Conservation (phyloP, 1,140 invertebrate genomes). For the Neuroterus valhalla region DNA sequence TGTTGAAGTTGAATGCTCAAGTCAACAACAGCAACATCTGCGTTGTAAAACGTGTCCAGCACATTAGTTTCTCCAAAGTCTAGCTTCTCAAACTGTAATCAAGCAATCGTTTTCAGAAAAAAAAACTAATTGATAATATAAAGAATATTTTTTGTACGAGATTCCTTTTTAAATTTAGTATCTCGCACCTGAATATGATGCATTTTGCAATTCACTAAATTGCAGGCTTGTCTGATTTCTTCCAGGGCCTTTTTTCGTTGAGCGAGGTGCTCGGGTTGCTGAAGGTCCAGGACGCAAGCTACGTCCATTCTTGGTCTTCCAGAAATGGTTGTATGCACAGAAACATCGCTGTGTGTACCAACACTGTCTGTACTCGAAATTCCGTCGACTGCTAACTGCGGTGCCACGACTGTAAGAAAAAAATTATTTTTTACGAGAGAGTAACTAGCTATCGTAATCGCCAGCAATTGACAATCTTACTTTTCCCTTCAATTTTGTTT, state of each 20-base stretch:
- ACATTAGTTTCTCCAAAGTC: slow-evolving; percentile 92
- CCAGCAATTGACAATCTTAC: too few relatives aligned
- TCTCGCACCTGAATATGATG: slow-evolving; percentile 86
- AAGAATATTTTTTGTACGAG: neutral
- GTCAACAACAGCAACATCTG: slow-evolving; percentile 98
- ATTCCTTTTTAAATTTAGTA: slow-evolving; percentile 29
- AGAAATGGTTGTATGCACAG: slow-evolving; percentile 79
- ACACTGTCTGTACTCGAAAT: slow-evolving; percentile 80
- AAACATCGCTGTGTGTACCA: slow-evolving; percentile 83
- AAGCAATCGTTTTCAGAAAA: slow-evolving; percentile 37
- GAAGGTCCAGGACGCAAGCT: slow-evolving; percentile 91
- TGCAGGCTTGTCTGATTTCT: slow-evolving; percentile 88
- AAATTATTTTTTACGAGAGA: too few relatives aligned
- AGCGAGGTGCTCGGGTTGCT: slow-evolving; percentile 81
- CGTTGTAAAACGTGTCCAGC: slow-evolving; percentile 94
- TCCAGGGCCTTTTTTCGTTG: slow-evolving; percentile 88
- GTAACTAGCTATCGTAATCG: too few relatives aligned
- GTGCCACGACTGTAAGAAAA: slow-evolving; percentile 44
- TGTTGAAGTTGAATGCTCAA: slow-evolving; percentile 93
- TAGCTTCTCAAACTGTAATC: slow-evolving; percentile 86
- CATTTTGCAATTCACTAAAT: slow-evolving; percentile 85
- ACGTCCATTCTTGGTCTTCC: slow-evolving; percentile 88
- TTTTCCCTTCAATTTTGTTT: too few relatives aligned
- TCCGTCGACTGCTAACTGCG: slow-evolving; percentile 59
- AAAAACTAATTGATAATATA: slow-evolving; percentile 32